Evolutionary conservation across 64 coral and sea anemone genomes (phyloP), one percentile per base, ranked within the genome.

Genomic region (Stichodactyla helianthus): DNA sequence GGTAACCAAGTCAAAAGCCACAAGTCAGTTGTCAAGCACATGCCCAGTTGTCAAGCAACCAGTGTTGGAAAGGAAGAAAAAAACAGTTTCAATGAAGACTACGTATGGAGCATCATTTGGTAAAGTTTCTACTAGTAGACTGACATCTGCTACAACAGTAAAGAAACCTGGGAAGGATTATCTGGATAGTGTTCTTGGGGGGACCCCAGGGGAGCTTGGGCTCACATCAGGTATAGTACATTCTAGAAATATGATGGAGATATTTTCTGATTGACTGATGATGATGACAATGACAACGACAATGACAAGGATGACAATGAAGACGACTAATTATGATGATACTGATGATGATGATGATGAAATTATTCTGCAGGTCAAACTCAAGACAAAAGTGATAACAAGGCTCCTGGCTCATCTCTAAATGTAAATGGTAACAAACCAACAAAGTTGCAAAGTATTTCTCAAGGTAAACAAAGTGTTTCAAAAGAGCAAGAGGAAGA

Each of bases 51-150:
- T 84, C 5, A 84, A 84, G 55, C 83, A 84, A 31, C 83, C 83
- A 8, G 83, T 84, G 0, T 35, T 84, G 18, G 27, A 20, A 60
- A 55, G 83, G 6, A 60, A 84, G 25, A 63, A 84, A 23, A 84
- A 84, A 62, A 13, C 55, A 61, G 83, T 14, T 35, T 11, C 83
- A 57, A 60, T 84, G 83, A 84, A 51, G 26, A 84, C 83, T 50
- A 84, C 83, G 0, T 84, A 84, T 84, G 83, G 83, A 7, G 83
- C 22, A 58, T 58, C 56, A 13, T 84, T 54, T 84, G 55, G 83
- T 44, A 84, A 60, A 17, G 7, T 4, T 52, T 4, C 77, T 50
- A 20, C 6, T 15, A 79, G 77, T 50, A 81, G 78, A 81, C 78
- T 51, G 1, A 20, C 4, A 5, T 28, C 71, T 31, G 19, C 19